Conservation (phyloP, 2,888 invertebrate genomes). For the Apotomis turbidana region DNA sequence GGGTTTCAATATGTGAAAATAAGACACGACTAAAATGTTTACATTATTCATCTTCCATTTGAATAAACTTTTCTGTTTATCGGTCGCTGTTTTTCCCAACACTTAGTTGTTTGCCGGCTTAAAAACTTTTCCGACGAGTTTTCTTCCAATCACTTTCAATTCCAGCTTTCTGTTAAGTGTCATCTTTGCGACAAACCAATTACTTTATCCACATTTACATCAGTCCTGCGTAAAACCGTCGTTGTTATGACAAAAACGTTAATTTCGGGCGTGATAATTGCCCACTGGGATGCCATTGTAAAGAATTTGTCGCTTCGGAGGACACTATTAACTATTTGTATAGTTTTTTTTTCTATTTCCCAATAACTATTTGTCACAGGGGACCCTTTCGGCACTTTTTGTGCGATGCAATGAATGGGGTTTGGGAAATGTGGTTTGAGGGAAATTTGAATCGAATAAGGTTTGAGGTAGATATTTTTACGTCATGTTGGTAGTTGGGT, state of each 20-base stretch:
- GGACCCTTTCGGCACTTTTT: conserved; percentile 66
- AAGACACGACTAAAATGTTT: not conserved
- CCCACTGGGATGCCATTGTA: conserved; percentile 66
- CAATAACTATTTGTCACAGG: conserved; percentile 71
- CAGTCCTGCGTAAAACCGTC: conserved; percentile 39
- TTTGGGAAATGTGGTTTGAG: conserved; percentile 35
- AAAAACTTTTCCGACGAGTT: not conserved
- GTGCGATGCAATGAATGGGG: conserved; percentile 43
- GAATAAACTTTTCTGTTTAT: not conserved
- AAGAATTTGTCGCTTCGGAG: conserved; percentile 75
- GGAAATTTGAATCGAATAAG: conserved; percentile 31
- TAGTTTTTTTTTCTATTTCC: conserved; percentile 56
- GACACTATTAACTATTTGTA: conserved; percentile 76
- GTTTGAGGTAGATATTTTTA: conserved; percentile 16
- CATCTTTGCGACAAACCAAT: not conserved
- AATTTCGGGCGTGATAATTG: conserved; percentile 79
- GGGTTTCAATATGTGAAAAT: not conserved
- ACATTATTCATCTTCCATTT: not conserved
- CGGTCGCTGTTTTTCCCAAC: not conserved
- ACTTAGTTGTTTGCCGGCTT: not conserved
- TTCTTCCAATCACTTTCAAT: not conserved
- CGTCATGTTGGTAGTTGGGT: not conserved
- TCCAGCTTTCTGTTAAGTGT: not conserved
- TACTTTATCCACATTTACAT: not conserved
- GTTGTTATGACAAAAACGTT: conserved; percentile 73